phyloP scores from a whole-genome alignment of 1,140 invertebrate species.

The Trichoplusia ni region DNA sequence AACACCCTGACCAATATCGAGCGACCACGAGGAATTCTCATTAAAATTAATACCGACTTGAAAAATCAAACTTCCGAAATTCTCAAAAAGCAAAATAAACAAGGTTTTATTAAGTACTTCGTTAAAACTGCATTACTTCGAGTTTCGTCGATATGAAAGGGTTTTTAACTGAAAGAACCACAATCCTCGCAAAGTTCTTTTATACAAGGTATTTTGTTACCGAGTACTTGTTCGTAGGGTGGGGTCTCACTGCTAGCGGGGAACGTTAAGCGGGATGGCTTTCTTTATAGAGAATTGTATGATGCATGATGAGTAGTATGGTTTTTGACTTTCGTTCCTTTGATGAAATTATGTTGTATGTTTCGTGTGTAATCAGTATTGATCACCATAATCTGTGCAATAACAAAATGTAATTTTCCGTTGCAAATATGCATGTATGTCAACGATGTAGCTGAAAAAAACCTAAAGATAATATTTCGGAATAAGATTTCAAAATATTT shows the following conservation, averaged over 20 bases:
- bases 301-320: no score
- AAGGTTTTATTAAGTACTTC: conserved; percentile 44
- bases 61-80: neutral
- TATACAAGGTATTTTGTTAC: conserved; percentile 63
- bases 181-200: conserved; percentile 68
- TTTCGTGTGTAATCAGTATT: no score
- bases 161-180: conserved; percentile 57
- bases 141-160: conserved; percentile 49
- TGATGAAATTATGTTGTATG: no score
- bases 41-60: neutral
- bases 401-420: no score
- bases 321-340: no score
- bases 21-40: no score
- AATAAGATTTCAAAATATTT: no score
- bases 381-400: no score
- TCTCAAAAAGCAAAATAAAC: neutral
- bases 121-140: conserved; percentile 52
- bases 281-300: neutral
- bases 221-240: conserved; percentile 45
- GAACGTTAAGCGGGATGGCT: neutral
- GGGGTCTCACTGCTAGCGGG: neutral
- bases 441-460: no score
- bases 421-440: no score
- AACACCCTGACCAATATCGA: no score
- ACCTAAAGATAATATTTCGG: no score